A percentile compares a stretch with the other conserved stretches of the same genome.
Conservation (phyloP, 2,113 vertebrate genomes). For the Platysteira castanea region DNA sequence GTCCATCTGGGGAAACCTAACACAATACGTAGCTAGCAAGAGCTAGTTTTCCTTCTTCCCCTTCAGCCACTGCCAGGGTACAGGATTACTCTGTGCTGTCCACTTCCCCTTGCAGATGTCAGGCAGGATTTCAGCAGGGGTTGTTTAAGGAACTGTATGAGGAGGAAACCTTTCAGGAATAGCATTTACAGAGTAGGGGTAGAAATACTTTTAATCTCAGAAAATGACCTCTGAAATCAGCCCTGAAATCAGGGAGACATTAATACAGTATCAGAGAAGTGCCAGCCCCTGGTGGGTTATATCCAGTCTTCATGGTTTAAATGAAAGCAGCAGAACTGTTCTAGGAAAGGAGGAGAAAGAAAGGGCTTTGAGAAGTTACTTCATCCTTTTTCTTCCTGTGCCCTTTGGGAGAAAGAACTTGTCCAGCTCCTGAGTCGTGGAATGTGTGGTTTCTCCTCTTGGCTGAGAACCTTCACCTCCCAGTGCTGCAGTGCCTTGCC, state of each 20-base stretch:
- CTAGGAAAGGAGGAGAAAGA: neutral
- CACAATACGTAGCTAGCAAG: neutral
- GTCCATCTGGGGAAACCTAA: neutral
- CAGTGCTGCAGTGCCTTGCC: neutral
- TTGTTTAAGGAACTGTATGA: neutral
- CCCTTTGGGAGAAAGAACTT: neutral
- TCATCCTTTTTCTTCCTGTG: neutral
- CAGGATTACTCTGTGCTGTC: neutral
- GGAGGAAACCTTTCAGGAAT: neutral
- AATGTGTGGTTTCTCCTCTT: accelerated
- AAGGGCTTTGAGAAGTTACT: neutral
- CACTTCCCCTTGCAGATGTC: neutral
- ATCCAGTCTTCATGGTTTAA: neutral
- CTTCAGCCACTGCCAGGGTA: neutral
- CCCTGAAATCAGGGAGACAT: accelerated
- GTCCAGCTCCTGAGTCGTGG: neutral
- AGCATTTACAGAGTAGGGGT: neutral
- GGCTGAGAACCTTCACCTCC: neutral
- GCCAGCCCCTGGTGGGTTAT: neutral
- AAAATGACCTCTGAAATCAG: neutral
- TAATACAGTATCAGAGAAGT: accelerated
- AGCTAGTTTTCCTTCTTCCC: neutral
- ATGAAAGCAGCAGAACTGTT: neutral
- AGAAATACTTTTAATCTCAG: neutral
- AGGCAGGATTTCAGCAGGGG: neutral